phyloP scores from a whole-genome alignment of 2,888 invertebrate genomes.

The Lycophotia porphyrea region DNA sequence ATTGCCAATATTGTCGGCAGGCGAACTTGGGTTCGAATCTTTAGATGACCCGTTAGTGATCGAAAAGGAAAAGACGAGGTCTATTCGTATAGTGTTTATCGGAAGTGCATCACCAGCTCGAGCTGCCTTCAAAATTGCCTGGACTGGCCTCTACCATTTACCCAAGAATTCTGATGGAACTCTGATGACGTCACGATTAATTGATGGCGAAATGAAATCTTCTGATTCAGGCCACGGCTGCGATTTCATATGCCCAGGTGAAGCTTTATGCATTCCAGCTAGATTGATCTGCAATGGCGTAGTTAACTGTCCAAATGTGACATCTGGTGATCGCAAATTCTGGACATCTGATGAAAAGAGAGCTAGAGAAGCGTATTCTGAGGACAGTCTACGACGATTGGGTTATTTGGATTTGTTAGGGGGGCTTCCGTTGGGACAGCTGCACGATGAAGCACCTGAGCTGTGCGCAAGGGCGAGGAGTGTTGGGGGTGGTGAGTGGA shows the following conservation, averaged over 20 bases:
- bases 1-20: slow-evolving; percentile 94
- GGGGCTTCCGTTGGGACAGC: slow-evolving; percentile 85
- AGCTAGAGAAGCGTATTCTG: slow-evolving; percentile 90
- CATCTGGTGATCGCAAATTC: slow-evolving; percentile 87
- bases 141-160: slow-evolving; percentile 96
- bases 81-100: slow-evolving; percentile 93
- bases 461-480: slow-evolving; percentile 91
- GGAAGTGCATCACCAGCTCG: slow-evolving; percentile 95
- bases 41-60: slow-evolving; percentile 89
- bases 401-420: slow-evolving; percentile 89
- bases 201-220: slow-evolving; percentile 88
- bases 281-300: slow-evolving; percentile 96
- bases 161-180: slow-evolving; percentile 96
- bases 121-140: slow-evolving; percentile 96
- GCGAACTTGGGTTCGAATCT: slow-evolving; percentile 93
- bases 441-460: slow-evolving; percentile 94
- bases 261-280: slow-evolving; percentile 95
- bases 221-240: slow-evolving; percentile 90
- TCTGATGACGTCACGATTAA: slow-evolving; percentile 94
- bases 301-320: slow-evolving; percentile 95
- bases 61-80: slow-evolving; percentile 91
- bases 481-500: slow-evolving; percentile 90
- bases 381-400: slow-evolving; percentile 91
- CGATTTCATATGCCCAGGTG: slow-evolving; percentile 96
- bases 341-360: slow-evolving; percentile 87